Percentiles rank a stretch among this genome's conserved stretches.
Evolutionary conservation across 2,797 vertebrate species (phyloP).

Genomic region (Pseudochirops corinnae): DNA sequence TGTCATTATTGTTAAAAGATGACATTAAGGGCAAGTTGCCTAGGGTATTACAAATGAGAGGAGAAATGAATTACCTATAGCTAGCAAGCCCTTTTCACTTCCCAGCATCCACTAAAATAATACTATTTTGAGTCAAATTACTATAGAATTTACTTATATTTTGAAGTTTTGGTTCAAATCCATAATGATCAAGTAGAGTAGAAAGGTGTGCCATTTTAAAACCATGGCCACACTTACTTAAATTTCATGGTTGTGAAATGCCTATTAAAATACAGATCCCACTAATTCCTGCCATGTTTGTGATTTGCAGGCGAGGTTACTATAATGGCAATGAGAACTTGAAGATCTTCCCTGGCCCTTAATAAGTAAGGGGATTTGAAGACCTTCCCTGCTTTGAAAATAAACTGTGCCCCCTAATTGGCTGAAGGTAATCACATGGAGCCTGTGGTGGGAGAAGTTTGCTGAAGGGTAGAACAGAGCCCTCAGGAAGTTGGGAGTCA

Average conservation of each 20-base stretch:
- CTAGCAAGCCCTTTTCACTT: neutral
- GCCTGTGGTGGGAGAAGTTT: no score
- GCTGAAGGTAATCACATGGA: no score
- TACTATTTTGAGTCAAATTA: neutral
- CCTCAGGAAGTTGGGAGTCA: no score
- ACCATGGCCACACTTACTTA: neutral
- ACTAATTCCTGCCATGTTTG: neutral
- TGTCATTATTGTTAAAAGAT: neutral
- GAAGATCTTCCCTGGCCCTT: no score
- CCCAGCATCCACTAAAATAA: neutral
- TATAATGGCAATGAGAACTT: no score
- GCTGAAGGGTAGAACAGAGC: no score
- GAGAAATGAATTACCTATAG: neutral
- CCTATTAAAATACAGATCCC: neutral
- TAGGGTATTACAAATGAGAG: neutral
- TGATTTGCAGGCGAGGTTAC: neutral
- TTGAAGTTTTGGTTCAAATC: conserved; percentile 15
- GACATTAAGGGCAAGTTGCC: neutral
- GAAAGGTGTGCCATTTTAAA: neutral
- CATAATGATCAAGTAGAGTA: neutral
- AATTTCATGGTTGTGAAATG: neutral
- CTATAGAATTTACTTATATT: conserved; percentile 14
- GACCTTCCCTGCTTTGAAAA: no score
- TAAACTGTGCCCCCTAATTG: no score
- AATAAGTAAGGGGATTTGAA: no score